phyloP scores from a whole-genome alignment of 2,888 invertebrate genomes.

The Lysandra bellargus region DNA sequence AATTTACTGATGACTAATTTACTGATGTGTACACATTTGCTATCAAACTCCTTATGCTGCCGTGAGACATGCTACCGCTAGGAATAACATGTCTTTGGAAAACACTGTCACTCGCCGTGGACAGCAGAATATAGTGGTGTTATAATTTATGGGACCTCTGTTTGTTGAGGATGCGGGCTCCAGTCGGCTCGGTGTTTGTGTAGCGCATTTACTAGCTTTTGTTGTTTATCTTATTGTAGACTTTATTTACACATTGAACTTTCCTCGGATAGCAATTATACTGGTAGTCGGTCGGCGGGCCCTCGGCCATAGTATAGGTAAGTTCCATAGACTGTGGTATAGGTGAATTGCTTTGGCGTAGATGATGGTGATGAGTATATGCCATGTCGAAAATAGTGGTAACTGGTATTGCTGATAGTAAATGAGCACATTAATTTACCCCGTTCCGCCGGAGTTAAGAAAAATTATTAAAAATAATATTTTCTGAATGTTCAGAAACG shows the following conservation, averaged over 20 bases:
- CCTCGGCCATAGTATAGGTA: not conserved
- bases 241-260: slow-evolving; percentile 4
- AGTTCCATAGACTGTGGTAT: too few species aligned
- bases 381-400: too few species aligned
- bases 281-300: not conserved
- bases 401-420: too few species aligned
- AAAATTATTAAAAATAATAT: not conserved
- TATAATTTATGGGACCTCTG: slow-evolving; percentile 28
- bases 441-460: too few species aligned
- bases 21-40: too few species aligned
- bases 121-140: not conserved
- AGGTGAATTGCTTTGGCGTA: not conserved
- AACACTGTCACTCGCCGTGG: not conserved
- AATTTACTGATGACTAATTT: too few species aligned
- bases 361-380: too few species aligned
- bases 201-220: slow-evolving; percentile 8
- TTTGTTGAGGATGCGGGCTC: slow-evolving; percentile 28
- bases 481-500: not conserved
- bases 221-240: not conserved
- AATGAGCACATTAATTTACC: too few species aligned
- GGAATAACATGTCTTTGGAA: not conserved
- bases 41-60: too few species aligned
- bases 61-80: too few species aligned
- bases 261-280: not conserved
- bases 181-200: slow-evolving; percentile 23